Percentiles rank a stretch among this genome's conserved stretches.
Conservation (phyloP, 1,140 invertebrate genomes). For the Caerostris darwini region DNA sequence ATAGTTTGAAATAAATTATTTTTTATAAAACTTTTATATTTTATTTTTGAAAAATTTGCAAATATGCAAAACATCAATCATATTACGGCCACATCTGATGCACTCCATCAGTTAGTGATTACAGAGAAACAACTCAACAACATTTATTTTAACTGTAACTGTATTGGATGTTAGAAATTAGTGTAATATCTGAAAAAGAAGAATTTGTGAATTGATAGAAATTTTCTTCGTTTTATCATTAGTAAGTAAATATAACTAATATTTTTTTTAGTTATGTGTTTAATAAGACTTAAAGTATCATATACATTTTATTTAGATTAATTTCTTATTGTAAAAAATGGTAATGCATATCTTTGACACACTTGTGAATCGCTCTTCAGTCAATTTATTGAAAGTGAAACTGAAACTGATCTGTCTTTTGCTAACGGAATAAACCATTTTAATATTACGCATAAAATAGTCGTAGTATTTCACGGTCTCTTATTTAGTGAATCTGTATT, state of each 20-base stretch:
- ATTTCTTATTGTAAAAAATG: neutral
- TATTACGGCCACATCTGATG: no score
- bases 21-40: no score
- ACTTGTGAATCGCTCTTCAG: neutral
- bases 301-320: neutral
- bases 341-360: conserved; percentile 1
- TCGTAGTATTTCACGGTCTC: no score
- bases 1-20: no score
- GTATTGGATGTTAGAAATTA: neutral
- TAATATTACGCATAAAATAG: no score
- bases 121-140: neutral
- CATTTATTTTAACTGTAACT: neutral
- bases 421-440: no score
- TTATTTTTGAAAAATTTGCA: no score
- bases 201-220: neutral
- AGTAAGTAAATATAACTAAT: neutral
- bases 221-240: neutral
- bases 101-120: no score
- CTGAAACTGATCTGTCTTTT: no score
- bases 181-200: neutral
- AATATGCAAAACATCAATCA: no score
- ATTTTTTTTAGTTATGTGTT: neutral
- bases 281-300: neutral
- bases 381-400: neutral
- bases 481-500: no score